Evolutionary conservation across 1,140 invertebrate species (phyloP), one percentile per base, ranked within the genome.

Genomic region (Aphaenogaster rudis): DNA sequence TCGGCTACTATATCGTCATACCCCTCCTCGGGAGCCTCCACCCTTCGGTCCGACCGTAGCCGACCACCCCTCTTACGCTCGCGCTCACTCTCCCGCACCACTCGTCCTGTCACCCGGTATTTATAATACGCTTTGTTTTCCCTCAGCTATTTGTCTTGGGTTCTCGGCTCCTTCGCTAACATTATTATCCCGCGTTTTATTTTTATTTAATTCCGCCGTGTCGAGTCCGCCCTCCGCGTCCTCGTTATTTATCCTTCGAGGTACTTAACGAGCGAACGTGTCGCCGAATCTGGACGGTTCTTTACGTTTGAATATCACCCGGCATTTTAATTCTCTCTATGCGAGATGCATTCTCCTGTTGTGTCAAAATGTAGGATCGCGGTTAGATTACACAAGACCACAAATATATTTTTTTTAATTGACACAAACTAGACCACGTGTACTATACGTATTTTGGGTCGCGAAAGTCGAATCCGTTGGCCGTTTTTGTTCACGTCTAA

Each of bases 71-170:
- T 86, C 88, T 92, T 64, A 63, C 57, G 42, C 64, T 76, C 76
- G 39, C 80, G 48, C 84, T 91, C 78, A 13, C 76, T 86, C 89
- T 86, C 57, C 63, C 82, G 63, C 82, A 85, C 86, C 67, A 90
- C 90, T 91, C 90, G 90, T 91, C 88, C 91, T 91, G 90, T 91
- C 91, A 90, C 88, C 91, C 91, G 88, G 92, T 92, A 93, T 93
- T 93, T 92, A 93, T 93, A 93, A 93, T 92, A 92, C 92, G 92
- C 92, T 93, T 93, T 93, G 92, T 93, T 92, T 92, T 93, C 92
- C 89, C 90, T 91, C 86, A 85, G 90, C 88, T 93, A 91, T 92
- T 92, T 92, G 90, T 92, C 92, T 92, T 91, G 76, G 81, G 82
- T 86, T 90, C 90, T 92, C 86, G 86, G 80, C 82, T 92, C 87